These are phyloP conservation scores for Orientallactaga sibirica DNA, from an alignment of 2,797 vertebrate species.

Conservation along the genomic window DNA sequence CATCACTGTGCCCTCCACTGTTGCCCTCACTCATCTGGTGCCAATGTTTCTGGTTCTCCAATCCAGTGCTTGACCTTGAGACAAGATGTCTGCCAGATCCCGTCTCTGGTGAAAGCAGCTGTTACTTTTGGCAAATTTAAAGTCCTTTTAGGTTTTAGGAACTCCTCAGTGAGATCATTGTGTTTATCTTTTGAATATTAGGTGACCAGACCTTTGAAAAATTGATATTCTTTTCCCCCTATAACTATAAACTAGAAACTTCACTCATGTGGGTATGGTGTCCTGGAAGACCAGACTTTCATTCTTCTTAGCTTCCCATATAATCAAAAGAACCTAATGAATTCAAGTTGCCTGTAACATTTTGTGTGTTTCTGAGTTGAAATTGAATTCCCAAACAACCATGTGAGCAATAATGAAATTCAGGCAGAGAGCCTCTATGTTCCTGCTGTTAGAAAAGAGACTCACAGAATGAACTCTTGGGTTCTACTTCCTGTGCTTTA, in stretches of 20 bases:
- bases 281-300: slow-evolving; percentile 72
- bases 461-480: slow-evolving; percentile 53
- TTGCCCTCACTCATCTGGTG: slow-evolving; percentile 74
- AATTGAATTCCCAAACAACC: slow-evolving; percentile 79
- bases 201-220: slow-evolving; percentile 79
- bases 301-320: slow-evolving; percentile 73
- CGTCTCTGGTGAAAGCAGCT: slow-evolving; percentile 86
- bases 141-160: slow-evolving; percentile 83
- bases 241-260: slow-evolving; percentile 73
- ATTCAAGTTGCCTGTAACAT: slow-evolving; percentile 84
- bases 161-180: slow-evolving; percentile 82
- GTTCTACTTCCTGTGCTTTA: slow-evolving; percentile 61
- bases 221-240: slow-evolving; percentile 62
- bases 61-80: slow-evolving; percentile 83
- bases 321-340: slow-evolving; percentile 82
- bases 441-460: slow-evolving; percentile 62
- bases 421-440: slow-evolving; percentile 65
- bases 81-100: slow-evolving; percentile 85
- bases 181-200: slow-evolving; percentile 79
- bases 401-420: slow-evolving; percentile 81
- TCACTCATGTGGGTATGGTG: slow-evolving; percentile 61
- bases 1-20: neutral
- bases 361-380: slow-evolving; percentile 81
- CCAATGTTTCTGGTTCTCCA: slow-evolving; percentile 81
- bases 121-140: slow-evolving; percentile 83